These are phyloP conservation scores for Polydesmus complanatus DNA, from an alignment of 2,888 invertebrate genomes.

Conservation along the genomic window DNA sequence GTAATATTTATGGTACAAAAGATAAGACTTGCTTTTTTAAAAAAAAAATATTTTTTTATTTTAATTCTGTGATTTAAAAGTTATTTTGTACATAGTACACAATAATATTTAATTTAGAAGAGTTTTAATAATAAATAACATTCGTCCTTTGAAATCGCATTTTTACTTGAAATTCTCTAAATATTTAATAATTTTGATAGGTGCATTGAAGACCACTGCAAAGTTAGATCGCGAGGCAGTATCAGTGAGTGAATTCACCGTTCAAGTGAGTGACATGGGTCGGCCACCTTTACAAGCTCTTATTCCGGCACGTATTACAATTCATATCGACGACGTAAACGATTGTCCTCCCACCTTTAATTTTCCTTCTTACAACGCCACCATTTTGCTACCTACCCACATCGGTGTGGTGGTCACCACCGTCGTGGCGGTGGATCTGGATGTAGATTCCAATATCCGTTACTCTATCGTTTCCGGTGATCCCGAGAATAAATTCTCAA, in stretches of 20 bases:
- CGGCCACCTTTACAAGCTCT: constrained; percentile 65
- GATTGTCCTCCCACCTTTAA: constrained; percentile 77
- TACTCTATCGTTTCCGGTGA: constrained; percentile 78
- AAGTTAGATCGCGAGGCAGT: constrained; percentile 65
- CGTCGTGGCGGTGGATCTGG: constrained; percentile 57
- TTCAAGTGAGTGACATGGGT: constrained; percentile 70
- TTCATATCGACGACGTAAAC: constrained; percentile 66
- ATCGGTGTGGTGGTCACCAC: constrained; percentile 49
- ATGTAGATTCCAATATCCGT: constrained; percentile 46
- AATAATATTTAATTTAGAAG: not conserved
- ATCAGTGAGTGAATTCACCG: constrained; percentile 58
- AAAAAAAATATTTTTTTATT: too few species aligned
- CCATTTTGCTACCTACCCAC: constrained; percentile 66
- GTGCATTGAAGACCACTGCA: constrained; percentile 63
- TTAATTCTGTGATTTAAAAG: too few species aligned
- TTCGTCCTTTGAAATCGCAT: too few species aligned
- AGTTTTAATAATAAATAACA: not conserved
- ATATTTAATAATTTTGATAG: constrained; percentile 37
- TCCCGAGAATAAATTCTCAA: constrained; percentile 52
- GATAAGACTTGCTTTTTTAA: too few species aligned
- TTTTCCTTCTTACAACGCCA: constrained; percentile 53
- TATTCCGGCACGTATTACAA: constrained; percentile 60
- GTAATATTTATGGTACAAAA: too few species aligned
- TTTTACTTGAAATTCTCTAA: too few species aligned
- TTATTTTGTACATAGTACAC: too few species aligned